Base-by-base conservation (phyloP, 2,113 vertebrate species). In the Mirounga angustirostris region DNA sequence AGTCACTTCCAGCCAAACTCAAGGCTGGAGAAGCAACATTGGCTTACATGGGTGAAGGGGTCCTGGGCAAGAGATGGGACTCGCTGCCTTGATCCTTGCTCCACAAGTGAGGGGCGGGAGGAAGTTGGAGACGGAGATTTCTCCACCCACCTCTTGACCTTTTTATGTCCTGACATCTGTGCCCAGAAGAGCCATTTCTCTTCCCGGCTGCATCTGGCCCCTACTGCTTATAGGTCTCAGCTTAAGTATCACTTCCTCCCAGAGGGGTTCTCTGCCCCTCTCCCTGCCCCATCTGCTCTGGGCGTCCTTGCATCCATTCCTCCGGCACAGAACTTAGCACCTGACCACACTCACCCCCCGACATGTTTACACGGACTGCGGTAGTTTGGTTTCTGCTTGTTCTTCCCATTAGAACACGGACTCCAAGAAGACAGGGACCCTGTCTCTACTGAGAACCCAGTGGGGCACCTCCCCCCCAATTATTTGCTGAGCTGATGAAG, bases 91-190 rank as follows among this genome's bases (percentile, higher is more conserved):
- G 13, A 63, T 15, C 4, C 4, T 6, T 28, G 89, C 18, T n/a
- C 50, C 33, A 1, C 19, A 8, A 12, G 19, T 2, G 2, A 28
- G 0, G 18, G 52, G 19, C 0, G 13, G 59, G 59, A 36, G 5
- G 5, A 22, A 30, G 73, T 15, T 46, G 43, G 73, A 15, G 36
- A 30, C 7, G 22, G 50, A 7, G 52, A 40, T 1, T 28, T n/a
- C 65, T 52, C 83, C 1, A 0, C 18, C 69, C 30, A 1, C 12
- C 69, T 5, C 58, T 7, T 19, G 22, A 33, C 59, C 43, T 69
- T 7, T 7, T 21, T 19, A 33, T 2, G 16, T 28, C 78, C 91
- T 40, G 63, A 63, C 40, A 15, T 4, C 69, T 24, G 54, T 40
- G n/a, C n/a, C 46, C 50, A 40, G 21, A 22, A 40, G 0, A 79